Evolutionary conservation across 2,797 vertebrate species (phyloP).

Genomic region (Hirundo rustica): DNA sequence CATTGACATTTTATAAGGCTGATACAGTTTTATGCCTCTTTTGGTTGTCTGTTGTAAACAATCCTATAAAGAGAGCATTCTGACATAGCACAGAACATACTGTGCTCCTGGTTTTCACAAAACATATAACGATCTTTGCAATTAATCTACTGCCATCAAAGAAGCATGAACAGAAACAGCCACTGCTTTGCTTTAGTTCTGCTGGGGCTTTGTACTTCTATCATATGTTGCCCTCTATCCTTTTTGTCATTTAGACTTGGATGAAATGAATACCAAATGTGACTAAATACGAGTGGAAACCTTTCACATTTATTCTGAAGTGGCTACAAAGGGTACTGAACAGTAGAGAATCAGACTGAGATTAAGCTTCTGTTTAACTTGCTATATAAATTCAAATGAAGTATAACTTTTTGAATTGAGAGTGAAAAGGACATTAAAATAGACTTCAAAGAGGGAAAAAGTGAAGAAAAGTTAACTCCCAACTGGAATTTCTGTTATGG

Average conservation of each 20-base stretch:
- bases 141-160: not conserved
- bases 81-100: not conserved
- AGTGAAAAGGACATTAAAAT: conserved; percentile 1
- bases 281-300: not conserved
- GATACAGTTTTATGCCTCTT: not conserved
- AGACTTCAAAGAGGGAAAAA: not conserved
- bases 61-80: not conserved
- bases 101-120: not conserved
- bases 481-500: not conserved
- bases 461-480: conserved; percentile 12
- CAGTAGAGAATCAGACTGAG: conserved; percentile 2
- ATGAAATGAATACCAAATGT: conserved; percentile 34
- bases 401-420: not conserved
- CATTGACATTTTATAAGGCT: not conserved
- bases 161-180: not conserved
- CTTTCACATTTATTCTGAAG: conserved; percentile 45
- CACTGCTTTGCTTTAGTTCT: not conserved
- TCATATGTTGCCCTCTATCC: not conserved
- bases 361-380: conserved; percentile 31
- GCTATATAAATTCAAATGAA: conserved; percentile 53
- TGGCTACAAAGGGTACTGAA: conserved; percentile 12
- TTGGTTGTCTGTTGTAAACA: not conserved
- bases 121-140: not conserved
- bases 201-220: not conserved
- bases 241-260: not conserved